Evolutionary conservation across 2,797 vertebrate genomes (phyloP).

Genomic region (Acanthurus leucopareius): DNA sequence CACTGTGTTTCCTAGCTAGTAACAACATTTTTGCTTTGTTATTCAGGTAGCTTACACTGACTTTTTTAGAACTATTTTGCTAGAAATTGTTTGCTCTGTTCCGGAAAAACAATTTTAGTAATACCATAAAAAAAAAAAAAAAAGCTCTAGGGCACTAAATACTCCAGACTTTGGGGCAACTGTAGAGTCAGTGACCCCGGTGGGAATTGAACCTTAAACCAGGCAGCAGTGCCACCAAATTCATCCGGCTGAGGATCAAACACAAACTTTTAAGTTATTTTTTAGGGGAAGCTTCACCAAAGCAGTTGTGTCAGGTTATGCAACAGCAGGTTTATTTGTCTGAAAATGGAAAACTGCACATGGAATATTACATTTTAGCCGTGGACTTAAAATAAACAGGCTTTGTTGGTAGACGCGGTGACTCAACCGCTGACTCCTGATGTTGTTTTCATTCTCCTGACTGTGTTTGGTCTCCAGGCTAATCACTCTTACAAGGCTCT

Average conservation of each 20-base stretch:
- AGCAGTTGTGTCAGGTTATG: background rate
- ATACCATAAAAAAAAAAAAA: too few species aligned
- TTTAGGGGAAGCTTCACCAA: background rate
- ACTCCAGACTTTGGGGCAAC: background rate
- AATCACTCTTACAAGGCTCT: slow-evolving; percentile 62
- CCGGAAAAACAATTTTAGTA: too few species aligned
- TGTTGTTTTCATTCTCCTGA: slow-evolving; percentile 54
- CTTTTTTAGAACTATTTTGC: background rate
- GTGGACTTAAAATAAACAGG: slow-evolving; percentile 27
- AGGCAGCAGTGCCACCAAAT: background rate
- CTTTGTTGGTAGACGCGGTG: slow-evolving; percentile 1
- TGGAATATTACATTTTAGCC: slow-evolving; percentile 6
- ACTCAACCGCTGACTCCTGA: slow-evolving; percentile 39
- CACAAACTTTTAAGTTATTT: background rate
- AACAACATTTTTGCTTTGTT: background rate
- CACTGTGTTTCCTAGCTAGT: background rate
- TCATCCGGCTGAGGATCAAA: background rate
- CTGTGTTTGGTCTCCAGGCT: slow-evolving; percentile 69
- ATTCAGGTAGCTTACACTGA: background rate
- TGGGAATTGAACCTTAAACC: background rate
- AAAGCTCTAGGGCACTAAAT: too few species aligned
- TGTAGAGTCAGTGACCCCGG: background rate
- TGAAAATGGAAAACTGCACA: slow-evolving; percentile 10
- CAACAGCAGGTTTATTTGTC: background rate
- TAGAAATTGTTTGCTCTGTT: background rate